A percentile compares a stretch with the other conserved stretches of the same genome.
Conservation (phyloP, 2,888 invertebrate species). For the Athalia rosae region DNA sequence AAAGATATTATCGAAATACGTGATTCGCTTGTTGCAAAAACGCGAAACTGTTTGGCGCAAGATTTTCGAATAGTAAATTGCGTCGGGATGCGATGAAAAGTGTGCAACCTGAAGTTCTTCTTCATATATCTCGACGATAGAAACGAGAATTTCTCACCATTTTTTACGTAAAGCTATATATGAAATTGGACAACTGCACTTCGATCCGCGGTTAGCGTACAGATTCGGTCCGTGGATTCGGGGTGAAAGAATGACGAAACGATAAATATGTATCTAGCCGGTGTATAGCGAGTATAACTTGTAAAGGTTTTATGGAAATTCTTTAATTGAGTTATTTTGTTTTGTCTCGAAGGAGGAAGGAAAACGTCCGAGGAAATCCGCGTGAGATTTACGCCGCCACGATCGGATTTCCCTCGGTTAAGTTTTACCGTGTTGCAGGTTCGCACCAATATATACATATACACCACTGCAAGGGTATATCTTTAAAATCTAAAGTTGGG, state of each 20-base stretch:
- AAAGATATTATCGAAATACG: neutral
- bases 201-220: neutral
- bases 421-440: neutral
- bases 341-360: constrained; percentile 53
- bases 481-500: neutral
- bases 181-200: neutral
- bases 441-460: neutral
- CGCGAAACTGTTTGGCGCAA: too few species aligned
- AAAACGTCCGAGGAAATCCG: constrained; percentile 10
- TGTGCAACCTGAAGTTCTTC: too few species aligned
- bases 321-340: constrained; percentile 73
- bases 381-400: constrained; percentile 35
- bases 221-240: constrained; percentile 31
- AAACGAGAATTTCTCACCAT: neutral
- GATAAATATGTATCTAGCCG: constrained; percentile 72
- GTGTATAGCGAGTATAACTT: neutral
- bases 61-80: too few species aligned
- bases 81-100: too few species aligned
- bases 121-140: too few species aligned
- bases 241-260: constrained; percentile 61
- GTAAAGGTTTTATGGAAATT: constrained; percentile 71
- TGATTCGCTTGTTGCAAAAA: too few species aligned
- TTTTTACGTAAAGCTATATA: neutral
- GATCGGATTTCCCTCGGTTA: neutral
- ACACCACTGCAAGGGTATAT: constrained; percentile 13